Conservation (phyloP, 2,797 vertebrate species). For the Ctenosaura bakeri region DNA sequence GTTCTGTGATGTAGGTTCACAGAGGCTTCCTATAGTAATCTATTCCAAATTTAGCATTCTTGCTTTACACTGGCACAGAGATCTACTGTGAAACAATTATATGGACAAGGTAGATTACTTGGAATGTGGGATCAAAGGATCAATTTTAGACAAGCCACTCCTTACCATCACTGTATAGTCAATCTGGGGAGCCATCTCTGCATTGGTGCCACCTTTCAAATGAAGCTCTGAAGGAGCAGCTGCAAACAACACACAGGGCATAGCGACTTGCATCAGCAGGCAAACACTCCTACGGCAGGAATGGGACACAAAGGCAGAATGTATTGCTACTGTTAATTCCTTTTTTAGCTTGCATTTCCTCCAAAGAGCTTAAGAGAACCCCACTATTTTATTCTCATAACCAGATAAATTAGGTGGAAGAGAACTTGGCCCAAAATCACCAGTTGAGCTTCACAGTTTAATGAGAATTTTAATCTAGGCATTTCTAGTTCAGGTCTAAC, state of each 20-base stretch:
- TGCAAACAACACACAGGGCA: slow-evolving; percentile 92
- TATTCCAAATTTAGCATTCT: background rate
- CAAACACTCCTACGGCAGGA: slow-evolving; percentile 90
- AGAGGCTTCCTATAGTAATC: background rate
- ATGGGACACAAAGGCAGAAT: background rate
- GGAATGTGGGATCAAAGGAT: slow-evolving; percentile 35
- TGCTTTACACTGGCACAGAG: background rate
- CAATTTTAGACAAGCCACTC: background rate
- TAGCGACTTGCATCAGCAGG: slow-evolving; percentile 92
- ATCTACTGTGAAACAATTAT: background rate
- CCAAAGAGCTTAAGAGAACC: background rate
- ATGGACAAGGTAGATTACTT: slow-evolving; percentile 14
- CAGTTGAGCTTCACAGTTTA: background rate
- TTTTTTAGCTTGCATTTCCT: background rate
- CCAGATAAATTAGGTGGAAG: background rate
- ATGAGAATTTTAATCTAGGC: background rate
- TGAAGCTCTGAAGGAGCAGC: slow-evolving; percentile 87
- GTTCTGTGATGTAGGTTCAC: background rate
- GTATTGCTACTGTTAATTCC: background rate
- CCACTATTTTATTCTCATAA: too few relatives aligned
- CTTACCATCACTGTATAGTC: slow-evolving; percentile 93
- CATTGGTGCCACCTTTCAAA: slow-evolving; percentile 95
- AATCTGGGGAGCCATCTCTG: slow-evolving; percentile 98
- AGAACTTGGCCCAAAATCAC: background rate
- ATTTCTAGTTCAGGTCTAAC: background rate